Evolutionary conservation across 2,113 vertebrate genomes (phyloP).

Genomic region (Serilophus lunatus): DNA sequence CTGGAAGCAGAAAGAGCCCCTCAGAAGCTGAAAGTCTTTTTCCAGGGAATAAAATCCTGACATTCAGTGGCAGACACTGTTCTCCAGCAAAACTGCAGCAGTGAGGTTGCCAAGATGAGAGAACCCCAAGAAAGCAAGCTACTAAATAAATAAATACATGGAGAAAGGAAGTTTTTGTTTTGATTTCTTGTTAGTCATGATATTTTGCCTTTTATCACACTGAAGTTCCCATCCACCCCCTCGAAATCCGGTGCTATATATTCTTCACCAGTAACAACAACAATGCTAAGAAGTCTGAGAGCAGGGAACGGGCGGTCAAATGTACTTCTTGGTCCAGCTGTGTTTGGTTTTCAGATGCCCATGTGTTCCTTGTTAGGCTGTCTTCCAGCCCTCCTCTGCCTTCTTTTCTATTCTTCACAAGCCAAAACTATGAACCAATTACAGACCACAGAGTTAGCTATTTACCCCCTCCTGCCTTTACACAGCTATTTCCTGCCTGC

Average conservation of each 20-base stretch:
- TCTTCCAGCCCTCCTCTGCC: slow-evolving; percentile 61
- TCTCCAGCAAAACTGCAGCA: neutral
- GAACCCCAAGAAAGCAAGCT: neutral
- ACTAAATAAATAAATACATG: slow-evolving; percentile 39
- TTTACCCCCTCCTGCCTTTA: slow-evolving; percentile 69
- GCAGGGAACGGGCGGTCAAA: slow-evolving; percentile 37
- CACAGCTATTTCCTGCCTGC: slow-evolving; percentile 76
- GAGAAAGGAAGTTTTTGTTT: slow-evolving; percentile 69
- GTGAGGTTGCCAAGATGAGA: slow-evolving; percentile 20
- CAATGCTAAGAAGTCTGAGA: slow-evolving; percentile 8
- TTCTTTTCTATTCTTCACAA: slow-evolving; percentile 67
- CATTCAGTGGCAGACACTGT: neutral
- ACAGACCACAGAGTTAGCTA: slow-evolving; percentile 72
- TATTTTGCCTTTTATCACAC: slow-evolving; percentile 45
- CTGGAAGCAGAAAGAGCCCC: neutral
- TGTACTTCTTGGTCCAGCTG: slow-evolving; percentile 53
- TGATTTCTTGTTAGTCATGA: slow-evolving; percentile 58
- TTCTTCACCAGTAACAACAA: slow-evolving; percentile 47
- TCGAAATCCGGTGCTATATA: slow-evolving; percentile 51
- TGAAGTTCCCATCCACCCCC: slow-evolving; percentile 45
- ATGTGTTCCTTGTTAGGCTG: slow-evolving; percentile 78
- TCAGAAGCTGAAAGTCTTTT: neutral
- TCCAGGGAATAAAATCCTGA: neutral
- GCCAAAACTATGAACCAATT: slow-evolving; percentile 78
- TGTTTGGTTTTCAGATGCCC: slow-evolving; percentile 74